These are phyloP conservation scores for Hydrophis major DNA, from an alignment of 2,797 vertebrate genomes.

Conservation along the genomic window DNA sequence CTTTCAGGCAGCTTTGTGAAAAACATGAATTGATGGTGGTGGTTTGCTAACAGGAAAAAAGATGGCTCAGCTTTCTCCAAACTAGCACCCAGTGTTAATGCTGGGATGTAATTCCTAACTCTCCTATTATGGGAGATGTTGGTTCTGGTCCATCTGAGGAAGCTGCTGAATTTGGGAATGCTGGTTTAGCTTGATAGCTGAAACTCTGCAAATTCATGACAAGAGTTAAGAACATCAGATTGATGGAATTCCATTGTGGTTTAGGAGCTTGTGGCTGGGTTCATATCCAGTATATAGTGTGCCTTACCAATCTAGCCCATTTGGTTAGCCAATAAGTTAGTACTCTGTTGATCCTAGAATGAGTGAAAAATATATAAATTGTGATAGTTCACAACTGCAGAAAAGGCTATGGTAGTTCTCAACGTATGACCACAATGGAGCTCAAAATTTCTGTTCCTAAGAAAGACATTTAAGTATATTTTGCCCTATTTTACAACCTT, in stretches of 20 bases:
- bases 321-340: not conserved
- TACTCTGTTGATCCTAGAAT: not conserved
- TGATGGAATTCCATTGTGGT: not conserved
- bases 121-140: not conserved
- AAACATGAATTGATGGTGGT: slow-evolving; percentile 72
- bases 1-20: slow-evolving; percentile 62
- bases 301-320: not conserved
- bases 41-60: slow-evolving; percentile 34
- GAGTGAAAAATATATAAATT: not conserved
- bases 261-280: not conserved
- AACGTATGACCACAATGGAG: too few relatives aligned
- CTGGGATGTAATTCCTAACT: not conserved
- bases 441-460: too few relatives aligned
- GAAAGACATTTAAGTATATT: too few relatives aligned
- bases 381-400: not conserved
- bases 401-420: not conserved
- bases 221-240: not conserved
- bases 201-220: not conserved
- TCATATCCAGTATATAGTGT: not conserved
- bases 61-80: not conserved
- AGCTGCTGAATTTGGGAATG: not conserved
- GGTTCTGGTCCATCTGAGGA: not conserved
- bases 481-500: too few relatives aligned
- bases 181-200: not conserved
- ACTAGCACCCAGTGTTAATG: not conserved